Percentiles rank a stretch among this genome's conserved stretches.
phyloP scores from a whole-genome alignment of 1,140 invertebrate genomes.

The Lutraria rhynchaena region DNA sequence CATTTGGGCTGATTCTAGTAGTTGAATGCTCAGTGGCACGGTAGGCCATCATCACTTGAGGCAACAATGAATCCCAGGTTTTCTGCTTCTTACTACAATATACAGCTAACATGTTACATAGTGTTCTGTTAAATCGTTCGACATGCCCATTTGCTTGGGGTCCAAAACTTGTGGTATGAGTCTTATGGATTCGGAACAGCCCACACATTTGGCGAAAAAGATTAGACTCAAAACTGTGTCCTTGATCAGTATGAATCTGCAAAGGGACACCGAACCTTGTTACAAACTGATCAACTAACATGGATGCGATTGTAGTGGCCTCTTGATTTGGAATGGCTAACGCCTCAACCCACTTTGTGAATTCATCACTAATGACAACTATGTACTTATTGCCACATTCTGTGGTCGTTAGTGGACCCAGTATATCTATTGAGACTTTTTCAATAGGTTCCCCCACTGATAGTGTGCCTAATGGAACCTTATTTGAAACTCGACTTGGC shows the following conservation, averaged over 20 bases:
- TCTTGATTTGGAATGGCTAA: slow-evolving; percentile 19
- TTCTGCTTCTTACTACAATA: slow-evolving; percentile 29
- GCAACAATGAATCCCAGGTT: slow-evolving; percentile 56
- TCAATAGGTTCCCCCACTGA: no score
- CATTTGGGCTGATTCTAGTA: slow-evolving; percentile 52
- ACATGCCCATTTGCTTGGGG: slow-evolving; percentile 62
- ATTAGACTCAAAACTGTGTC: slow-evolving; percentile 33
- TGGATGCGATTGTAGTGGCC: slow-evolving; percentile 1
- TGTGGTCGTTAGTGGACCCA: not conserved
- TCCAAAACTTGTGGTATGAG: no score
- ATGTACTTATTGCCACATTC: not conserved
- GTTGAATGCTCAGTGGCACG: slow-evolving; percentile 44
- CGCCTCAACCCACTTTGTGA: slow-evolving; percentile 32
- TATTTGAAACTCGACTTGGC: no score
- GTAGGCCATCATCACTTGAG: slow-evolving; percentile 48
- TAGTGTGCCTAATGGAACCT: no score
- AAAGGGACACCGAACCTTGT: slow-evolving; percentile 41
- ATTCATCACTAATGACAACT: slow-evolving; percentile 15
- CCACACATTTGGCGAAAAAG: slow-evolving; percentile 6
- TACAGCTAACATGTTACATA: slow-evolving; percentile 45
- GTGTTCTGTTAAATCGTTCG: slow-evolving; percentile 65
- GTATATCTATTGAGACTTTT: no score
- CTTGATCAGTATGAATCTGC: slow-evolving; percentile 42
- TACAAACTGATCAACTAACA: slow-evolving; percentile 35
- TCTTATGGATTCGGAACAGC: slow-evolving; percentile 4